phyloP scores from a whole-genome alignment of 2,888 invertebrate species.

The Athripsodes cinereus region DNA sequence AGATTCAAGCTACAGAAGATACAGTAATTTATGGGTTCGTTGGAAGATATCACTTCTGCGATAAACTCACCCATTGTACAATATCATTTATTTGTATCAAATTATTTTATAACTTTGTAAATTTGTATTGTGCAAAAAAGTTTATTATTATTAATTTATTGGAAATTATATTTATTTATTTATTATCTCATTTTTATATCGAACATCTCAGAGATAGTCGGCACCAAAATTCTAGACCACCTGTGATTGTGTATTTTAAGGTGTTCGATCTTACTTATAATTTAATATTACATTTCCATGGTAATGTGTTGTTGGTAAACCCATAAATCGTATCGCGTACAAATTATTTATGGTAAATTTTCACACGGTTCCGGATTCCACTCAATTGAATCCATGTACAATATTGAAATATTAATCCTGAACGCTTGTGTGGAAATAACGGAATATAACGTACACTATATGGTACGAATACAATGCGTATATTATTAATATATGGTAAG shows the following conservation, averaged over 20 bases:
- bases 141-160: no score
- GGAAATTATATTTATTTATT: no score
- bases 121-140: no score
- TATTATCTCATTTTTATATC: no score
- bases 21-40: no score
- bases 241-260: neutral
- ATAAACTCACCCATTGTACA: no score
- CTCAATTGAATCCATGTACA: neutral
- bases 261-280: neutral
- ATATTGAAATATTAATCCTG: conserved; percentile 2
- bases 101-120: no score
- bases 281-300: neutral
- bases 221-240: neutral
- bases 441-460: neutral
- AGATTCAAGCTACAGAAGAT: no score
- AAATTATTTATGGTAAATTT: conserved; percentile 1
- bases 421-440: neutral
- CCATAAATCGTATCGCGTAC: conserved; percentile 1
- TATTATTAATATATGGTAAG: neutral
- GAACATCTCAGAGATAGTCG: no score
- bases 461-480: neutral
- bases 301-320: neutral
- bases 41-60: no score
- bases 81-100: no score
- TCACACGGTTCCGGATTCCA: neutral